Evolutionary conservation across 2,113 vertebrate species (phyloP).

Genomic region (Melanocharis versteri): DNA sequence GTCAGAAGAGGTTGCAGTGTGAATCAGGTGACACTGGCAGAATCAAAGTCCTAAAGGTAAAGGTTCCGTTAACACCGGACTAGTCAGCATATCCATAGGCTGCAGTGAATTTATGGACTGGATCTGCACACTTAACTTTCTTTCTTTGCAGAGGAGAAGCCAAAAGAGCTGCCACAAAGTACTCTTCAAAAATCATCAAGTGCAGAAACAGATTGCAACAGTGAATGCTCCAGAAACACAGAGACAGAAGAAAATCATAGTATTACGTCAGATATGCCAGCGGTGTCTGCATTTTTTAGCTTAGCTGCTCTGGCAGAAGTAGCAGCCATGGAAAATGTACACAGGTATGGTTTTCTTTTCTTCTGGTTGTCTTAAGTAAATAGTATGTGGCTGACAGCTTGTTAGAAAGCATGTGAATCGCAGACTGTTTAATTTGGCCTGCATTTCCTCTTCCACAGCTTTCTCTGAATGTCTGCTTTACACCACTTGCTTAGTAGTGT

Average conservation of each 20-base stretch:
- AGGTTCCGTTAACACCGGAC: not conserved
- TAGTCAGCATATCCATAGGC: not conserved
- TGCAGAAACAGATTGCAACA: conserved; percentile 82
- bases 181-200: conserved; percentile 71
- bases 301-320: conserved; percentile 97
- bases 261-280: conserved; percentile 77
- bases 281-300: conserved; percentile 90
- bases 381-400: not conserved
- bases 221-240: conserved; percentile 73
- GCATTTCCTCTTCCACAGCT: not conserved
- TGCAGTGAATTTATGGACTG: not conserved
- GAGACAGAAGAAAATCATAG: conserved; percentile 72
- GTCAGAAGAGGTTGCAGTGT: not conserved
- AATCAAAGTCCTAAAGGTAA: not conserved
- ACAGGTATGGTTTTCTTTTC: conserved; percentile 78
- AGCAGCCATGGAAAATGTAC: conserved; percentile 98
- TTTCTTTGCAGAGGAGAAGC: conserved; percentile 82
- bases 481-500: not conserved
- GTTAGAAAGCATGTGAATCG: not conserved
- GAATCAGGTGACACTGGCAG: not conserved
- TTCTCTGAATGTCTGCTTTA: not conserved
- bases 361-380: not conserved
- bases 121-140: not conserved
- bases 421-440: not conserved
- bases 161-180: conserved; percentile 81